Evolutionary conservation across 2,113 vertebrate species (phyloP).

Genomic region (Grallaria varia): DNA sequence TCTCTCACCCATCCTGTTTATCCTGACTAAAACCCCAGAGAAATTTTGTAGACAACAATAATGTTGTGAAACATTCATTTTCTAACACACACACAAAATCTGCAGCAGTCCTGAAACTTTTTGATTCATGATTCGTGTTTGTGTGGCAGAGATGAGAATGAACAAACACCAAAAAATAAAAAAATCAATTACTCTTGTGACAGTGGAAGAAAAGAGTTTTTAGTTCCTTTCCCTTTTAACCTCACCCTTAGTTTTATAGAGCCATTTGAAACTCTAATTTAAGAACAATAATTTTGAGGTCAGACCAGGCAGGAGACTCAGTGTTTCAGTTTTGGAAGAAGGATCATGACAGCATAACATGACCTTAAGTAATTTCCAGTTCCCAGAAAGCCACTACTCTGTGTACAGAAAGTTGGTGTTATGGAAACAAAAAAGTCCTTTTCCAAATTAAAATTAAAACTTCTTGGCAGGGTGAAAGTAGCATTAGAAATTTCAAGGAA

Average conservation of each 20-base stretch:
- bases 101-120: neutral
- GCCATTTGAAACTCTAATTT: neutral
- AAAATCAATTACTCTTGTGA: neutral
- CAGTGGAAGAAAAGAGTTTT: neutral
- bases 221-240: neutral
- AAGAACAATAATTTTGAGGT: neutral
- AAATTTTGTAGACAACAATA: fast-evolving
- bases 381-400: neutral
- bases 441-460: neutral
- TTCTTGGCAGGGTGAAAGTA: neutral
- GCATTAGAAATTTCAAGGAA: neutral
- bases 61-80: neutral
- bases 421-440: neutral
- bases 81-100: neutral
- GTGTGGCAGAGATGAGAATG: neutral
- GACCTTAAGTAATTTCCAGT: neutral
- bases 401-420: neutral
- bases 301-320: neutral
- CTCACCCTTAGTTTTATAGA: neutral
- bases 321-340: neutral
- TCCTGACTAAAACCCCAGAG: neutral
- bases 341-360: neutral
- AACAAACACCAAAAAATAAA: neutral
- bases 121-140: neutral
- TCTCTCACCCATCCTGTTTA: neutral